Evolutionary conservation across 2,113 vertebrate species (phyloP), one percentile per base, ranked within the genome.

Genomic region (Mustela lutreola): DNA sequence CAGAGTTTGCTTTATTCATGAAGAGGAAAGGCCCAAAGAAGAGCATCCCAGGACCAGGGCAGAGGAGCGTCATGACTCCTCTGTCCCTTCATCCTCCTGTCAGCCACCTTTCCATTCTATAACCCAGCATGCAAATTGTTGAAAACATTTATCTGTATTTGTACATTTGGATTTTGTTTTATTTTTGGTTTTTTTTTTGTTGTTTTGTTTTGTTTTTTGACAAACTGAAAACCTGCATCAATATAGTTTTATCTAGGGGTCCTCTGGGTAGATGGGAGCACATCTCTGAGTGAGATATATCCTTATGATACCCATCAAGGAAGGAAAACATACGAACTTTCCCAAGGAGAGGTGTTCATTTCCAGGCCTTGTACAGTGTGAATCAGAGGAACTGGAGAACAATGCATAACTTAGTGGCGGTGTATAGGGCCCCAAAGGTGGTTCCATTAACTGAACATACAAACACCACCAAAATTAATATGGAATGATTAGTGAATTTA

Each of bases 291-390:
- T 75, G 56, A 96, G 91, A 45, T 62, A 19, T 36, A 36, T 39
- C 76, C 60, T 96, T 94, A 97, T 98, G 71, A 96, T 63, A 86
- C 22, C 78, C n/a, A 96, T 42, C 9, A 76, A 90, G 78, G 58
- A 94, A 60, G 82, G n/a, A 94, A 84, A 86, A 53, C 71, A 65
- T 67, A 78, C 53, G 18, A 18, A 4, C 16, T 79, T 93, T 81
- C 28, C 18, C 7, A 18, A 50, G 28, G 60, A 80, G 14, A 62
- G 21, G 22, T 96, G 1, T 60, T 86, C 21, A 7, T 89, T 73
- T 65, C n/a, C 73, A 81, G 78, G 62, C 39, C 42, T 81, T 79
- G 33, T 19, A 76, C 31, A 81, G 50, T 56, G 39, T 53, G 14
- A 50, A 26, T 83, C 45, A 83, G 65, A 96, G 45, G 36, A 93